These are phyloP conservation scores for Pygoscelis adeliae DNA, from an alignment of 2,113 vertebrate genomes.

Conservation along the genomic window DNA sequence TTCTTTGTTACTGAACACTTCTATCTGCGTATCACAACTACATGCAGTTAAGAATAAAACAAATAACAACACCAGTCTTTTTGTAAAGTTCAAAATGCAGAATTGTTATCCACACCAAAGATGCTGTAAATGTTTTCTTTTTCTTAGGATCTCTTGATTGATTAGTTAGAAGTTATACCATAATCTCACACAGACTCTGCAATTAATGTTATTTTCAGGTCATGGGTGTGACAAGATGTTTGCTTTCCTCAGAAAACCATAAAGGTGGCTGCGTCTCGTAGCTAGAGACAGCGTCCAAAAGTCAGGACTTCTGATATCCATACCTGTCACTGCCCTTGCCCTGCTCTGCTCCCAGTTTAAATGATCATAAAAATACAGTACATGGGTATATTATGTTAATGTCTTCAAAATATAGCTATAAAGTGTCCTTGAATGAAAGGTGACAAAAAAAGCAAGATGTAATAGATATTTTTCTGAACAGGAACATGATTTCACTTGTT, in stretches of 20 bases:
- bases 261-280: neutral
- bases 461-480: neutral
- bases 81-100: neutral
- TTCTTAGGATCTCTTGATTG: neutral
- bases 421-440: neutral
- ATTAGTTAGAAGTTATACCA: neutral
- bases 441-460: neutral
- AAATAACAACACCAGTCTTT: neutral
- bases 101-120: neutral
- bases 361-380: neutral
- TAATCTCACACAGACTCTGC: neutral
- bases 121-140: neutral
- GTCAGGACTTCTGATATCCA: neutral
- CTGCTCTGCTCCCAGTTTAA: neutral
- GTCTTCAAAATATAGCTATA: neutral
- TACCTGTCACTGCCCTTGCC: neutral
- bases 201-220: neutral
- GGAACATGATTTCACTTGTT: neutral
- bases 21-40: neutral
- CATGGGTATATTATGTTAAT: neutral
- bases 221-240: fast-evolving
- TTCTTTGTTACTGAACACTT: neutral
- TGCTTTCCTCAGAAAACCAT: neutral
- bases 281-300: neutral
- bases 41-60: neutral